phyloP scores from a whole-genome alignment of 2,797 vertebrate species.

The Phoebastria nigripes region DNA sequence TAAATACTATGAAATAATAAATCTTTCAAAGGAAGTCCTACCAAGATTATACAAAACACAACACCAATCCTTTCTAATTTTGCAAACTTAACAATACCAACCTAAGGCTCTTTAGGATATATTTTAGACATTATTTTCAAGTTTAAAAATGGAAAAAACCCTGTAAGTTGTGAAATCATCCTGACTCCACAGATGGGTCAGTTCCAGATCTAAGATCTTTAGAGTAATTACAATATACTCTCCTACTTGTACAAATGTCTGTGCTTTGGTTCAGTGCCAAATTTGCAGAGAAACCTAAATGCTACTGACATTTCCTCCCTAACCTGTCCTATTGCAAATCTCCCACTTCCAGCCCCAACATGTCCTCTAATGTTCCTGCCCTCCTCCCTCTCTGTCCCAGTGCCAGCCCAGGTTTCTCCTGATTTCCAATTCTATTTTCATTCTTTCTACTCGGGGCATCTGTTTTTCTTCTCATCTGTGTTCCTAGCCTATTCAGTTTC shows the following conservation, averaged over 20 bases:
- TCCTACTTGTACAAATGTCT: neutral
- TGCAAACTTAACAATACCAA: neutral
- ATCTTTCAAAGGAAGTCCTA: neutral
- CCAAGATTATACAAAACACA: neutral
- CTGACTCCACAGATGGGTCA: neutral
- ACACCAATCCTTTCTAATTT: neutral
- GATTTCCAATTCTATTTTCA: neutral
- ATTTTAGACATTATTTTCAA: neutral
- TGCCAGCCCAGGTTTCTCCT: neutral
- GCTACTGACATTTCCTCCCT: neutral
- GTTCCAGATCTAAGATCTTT: neutral
- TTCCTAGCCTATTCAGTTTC: neutral
- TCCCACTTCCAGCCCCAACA: constrained; percentile 2
- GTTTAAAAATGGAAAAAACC: neutral
- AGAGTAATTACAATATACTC: neutral
- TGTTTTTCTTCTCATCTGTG: neutral
- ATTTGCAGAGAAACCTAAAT: neutral
- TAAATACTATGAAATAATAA: neutral
- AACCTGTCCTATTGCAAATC: neutral
- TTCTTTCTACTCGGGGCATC: neutral
- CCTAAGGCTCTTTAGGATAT: neutral
- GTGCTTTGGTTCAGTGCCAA: constrained; percentile 16
- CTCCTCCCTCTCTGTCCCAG: neutral
- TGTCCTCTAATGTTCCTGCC: neutral
- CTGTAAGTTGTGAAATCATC: neutral